Conservation (phyloP, 1,140 invertebrate genomes). For the Argopecten irradians region DNA sequence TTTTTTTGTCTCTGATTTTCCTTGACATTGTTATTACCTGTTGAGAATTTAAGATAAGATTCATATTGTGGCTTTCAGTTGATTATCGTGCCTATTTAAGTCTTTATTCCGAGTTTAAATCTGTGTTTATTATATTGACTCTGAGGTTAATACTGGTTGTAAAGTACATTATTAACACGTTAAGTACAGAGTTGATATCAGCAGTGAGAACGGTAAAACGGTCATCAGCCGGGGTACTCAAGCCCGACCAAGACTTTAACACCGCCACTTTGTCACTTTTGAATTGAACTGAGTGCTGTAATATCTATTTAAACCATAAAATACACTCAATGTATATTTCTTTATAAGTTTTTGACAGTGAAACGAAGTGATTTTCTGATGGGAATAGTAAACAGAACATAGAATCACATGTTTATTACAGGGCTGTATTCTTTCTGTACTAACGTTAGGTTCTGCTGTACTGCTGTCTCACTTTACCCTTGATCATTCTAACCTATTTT, state of each 20-base stretch:
- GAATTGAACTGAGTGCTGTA: neutral
- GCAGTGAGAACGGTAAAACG: neutral
- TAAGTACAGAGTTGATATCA: neutral
- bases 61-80: neutral
- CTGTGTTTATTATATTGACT: neutral
- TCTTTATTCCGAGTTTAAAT: neutral
- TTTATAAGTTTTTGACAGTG: neutral
- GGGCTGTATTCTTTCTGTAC: too few relatives aligned
- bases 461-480: too few relatives aligned
- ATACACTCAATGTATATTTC: neutral
- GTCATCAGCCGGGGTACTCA: neutral
- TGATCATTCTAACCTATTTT: too few relatives aligned
- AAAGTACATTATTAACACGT: neutral
- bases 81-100: neutral
- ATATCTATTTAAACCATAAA: neutral
- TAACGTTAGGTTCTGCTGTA: too few relatives aligned
- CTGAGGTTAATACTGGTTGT: neutral
- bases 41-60: neutral
- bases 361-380: neutral
- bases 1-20: neutral
- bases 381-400: neutral
- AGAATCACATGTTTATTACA: neutral
- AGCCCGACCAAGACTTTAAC: neutral
- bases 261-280: neutral
- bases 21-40: neutral